Base-by-base conservation (phyloP, 2,797 vertebrate species). In the Siniperca obscura region DNA sequence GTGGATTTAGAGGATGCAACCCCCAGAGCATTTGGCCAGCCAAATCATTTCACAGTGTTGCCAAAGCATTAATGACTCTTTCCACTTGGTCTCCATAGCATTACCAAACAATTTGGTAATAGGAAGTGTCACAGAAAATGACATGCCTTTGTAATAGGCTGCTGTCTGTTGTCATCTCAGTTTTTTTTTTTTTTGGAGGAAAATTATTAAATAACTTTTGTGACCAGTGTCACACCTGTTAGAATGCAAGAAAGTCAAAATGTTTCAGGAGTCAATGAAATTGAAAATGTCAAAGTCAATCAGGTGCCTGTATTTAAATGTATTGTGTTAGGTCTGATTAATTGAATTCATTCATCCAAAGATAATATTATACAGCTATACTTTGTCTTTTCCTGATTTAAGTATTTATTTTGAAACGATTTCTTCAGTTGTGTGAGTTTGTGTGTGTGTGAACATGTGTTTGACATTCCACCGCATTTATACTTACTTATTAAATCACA, bases 281-380 rank as follows among this genome's bases (percentile, higher is more conserved):
- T 57, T 46, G 55, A 84, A 89, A 92, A 93, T 93, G 89, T 87
- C 86, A 86, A 66, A 67, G 76, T 57, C 80, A 81, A 74, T 87
- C 79, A 83, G 77, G 36, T 60, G 25, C 48, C 65, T 56, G 50
- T n/a, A 3, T 77, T 75, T 85, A 67, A 72, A n/a, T 79, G 83
- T 40, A 74, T 78, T 62, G 77, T 76, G 72, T 86, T 59, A 70
- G 48, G 34, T 78, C 71, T 76, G 81, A 89, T 81, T 85, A 78
- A 87, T 79, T 85, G 53, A 89, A 82, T 80, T 86, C 27, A 81
- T 85, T 83, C 34, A 80, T 71, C 64, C 61, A 68, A 55, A 77
- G 69, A 85, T 85, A 48, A 84, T 81, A 78, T 82, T 74, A 80
- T 86, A 76, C 74, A 59, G 36, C 16, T 74, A 46, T 73, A 44